Evolutionary conservation across 64 coral and sea anemone genomes (phyloP), one percentile per base, ranked within the genome.

Genomic region (Pocillopora damicornis): DNA sequence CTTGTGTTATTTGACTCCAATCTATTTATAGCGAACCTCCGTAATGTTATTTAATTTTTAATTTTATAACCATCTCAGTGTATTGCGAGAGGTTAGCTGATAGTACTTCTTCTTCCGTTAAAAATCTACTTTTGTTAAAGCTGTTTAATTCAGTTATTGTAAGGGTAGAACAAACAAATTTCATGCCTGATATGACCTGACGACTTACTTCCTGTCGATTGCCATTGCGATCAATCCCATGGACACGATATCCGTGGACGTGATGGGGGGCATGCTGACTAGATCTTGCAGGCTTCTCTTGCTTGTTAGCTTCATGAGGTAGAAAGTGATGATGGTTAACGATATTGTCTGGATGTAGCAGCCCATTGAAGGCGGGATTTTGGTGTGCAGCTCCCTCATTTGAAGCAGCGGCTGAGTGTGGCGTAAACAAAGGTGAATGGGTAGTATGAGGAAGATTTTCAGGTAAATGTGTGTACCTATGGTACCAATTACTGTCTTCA

Each of bases 281-380:
- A 73, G 16, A 71, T 0, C 63, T 15, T 42, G 18, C 37, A 0
- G 20, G 10, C 37, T 73, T 85, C 1, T 73, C 37, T 22, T 82
- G 57, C 67, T 93, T 90, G 10, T 64, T 37, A n/a, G 88, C 94
- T 76, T 96, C 94, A 17, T 90, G 87, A 38, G 94, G 94, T 9
- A 96, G 88, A 61, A 88, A 96, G 74, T 96, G 91, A 58, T 96
- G 94, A 58, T 96, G 94, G 59, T 96, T 93, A 9, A 93, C 90
- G 4, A 96, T 78, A 62, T 96, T 96, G 76, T 96, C 91, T 13
- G 94, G 94, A 82, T 96, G 94, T 11, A 93, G 63, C 34, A 96
- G 60, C 0, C 81, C 88, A 23, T 35, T 63, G 58, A 93, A 96
- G 0, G 75, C 94, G 23, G 86, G 71, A 6, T 15, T 45, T 20